Evolutionary conservation across 1,140 invertebrate species (phyloP).

Genomic region (Lasioglossum baleicum): DNA sequence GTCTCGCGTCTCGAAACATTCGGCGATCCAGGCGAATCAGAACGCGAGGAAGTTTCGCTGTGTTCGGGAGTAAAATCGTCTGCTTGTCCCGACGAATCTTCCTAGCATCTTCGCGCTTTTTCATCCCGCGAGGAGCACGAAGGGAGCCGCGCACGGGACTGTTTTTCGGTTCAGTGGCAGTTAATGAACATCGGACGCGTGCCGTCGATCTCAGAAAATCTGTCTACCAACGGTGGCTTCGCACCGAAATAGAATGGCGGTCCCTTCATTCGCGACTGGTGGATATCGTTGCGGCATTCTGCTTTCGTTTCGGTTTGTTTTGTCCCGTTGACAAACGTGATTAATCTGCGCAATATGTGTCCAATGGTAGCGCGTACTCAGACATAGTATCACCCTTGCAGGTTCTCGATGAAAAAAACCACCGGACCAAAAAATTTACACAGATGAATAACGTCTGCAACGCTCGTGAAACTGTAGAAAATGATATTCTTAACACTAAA

Average conservation of each 20-base stretch:
- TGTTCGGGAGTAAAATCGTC: constrained; percentile 4
- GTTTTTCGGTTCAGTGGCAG: constrained; percentile 9
- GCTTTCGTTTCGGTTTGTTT: background rate
- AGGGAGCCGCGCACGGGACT: constrained; percentile 3
- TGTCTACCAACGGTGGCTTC: constrained; percentile 39
- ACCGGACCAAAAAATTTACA: no score
- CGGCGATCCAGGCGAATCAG: constrained; percentile 2
- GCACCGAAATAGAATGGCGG: constrained; percentile 32
- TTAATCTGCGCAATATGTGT: background rate
- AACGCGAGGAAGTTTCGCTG: constrained; percentile 37
- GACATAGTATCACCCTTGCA: background rate
- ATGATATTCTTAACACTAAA: no score
- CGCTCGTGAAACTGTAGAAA: no score
- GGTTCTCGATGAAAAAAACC: no score
- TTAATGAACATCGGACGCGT: constrained; percentile 51
- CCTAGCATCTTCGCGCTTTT: constrained; percentile 15
- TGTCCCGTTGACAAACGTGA: background rate
- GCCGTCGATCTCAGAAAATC: constrained; percentile 39
- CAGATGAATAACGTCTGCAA: no score
- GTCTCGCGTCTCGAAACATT: constrained; percentile 3
- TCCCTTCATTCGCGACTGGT: constrained; percentile 25
- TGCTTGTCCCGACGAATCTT: constrained; percentile 20
- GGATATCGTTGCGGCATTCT: constrained; percentile 10
- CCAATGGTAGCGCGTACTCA: background rate
- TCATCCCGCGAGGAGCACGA: background rate